phyloP scores from a whole-genome alignment of 2,888 invertebrate species.

The Tetranychus piercei region DNA sequence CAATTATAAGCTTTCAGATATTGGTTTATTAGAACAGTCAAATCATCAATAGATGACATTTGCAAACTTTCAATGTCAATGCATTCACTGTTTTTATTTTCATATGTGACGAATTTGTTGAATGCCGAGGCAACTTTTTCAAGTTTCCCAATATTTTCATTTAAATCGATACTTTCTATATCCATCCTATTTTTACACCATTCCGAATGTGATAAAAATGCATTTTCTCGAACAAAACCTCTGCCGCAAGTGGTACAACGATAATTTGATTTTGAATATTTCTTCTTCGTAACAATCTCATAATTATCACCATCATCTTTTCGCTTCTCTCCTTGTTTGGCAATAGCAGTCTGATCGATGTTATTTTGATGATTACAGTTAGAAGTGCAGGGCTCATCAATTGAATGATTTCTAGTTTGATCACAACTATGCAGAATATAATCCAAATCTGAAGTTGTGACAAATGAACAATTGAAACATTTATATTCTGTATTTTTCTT shows the following conservation, averaged over 20 bases:
- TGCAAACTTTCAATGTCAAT: no score
- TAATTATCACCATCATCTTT: no score
- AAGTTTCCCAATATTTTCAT: neutral
- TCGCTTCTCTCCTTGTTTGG: neutral
- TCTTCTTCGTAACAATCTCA: no score
- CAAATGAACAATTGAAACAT: no score
- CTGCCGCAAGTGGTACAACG: neutral
- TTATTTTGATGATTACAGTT: neutral
- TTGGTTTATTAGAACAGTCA: no score
- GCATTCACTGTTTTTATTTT: neutral
- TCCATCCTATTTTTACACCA: neutral
- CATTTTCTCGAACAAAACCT: neutral
- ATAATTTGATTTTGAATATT: neutral
- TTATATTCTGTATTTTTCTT: neutral
- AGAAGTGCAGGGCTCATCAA: neutral
- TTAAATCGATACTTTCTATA: neutral
- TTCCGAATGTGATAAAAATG: neutral
- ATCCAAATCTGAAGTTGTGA: no score
- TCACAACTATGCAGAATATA: neutral
- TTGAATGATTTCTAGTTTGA: neutral
- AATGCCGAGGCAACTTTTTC: neutral
- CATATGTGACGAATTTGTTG: neutral
- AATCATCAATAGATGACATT: no score
- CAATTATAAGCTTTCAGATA: no score
- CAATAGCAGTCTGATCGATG: neutral